Base-by-base conservation (phyloP, 2,888 invertebrate species). In the Lithosia quadra region DNA sequence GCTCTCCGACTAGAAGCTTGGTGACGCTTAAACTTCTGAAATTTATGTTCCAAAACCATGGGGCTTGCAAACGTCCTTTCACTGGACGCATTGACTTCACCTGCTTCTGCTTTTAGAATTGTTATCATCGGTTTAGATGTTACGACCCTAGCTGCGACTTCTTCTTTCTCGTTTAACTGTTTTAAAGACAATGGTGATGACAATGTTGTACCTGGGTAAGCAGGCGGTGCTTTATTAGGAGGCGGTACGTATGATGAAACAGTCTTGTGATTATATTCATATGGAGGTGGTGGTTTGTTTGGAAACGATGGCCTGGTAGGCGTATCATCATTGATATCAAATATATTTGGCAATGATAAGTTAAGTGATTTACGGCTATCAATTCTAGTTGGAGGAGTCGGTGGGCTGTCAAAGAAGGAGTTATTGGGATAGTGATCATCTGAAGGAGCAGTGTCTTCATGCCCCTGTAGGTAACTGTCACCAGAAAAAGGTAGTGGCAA, bases 121-220 rank as follows among this genome's bases (percentile, higher is more conserved):
- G 96, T 97, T 67, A 97, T 97, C 89, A 97, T 97, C 0, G 97
- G 97, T 73, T 97, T 96, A 0, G 97, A 97, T 36, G 97, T 97
- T 49, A 98, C 97, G 76, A 97, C 97, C 74, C 97, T 95, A 0
- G 97, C 97, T 63, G 97, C 95, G 0, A 97, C 96, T 92, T 97
- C 97, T 89, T 97, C 97, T 74, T 93, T 93, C 34, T 93, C 92
- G 56, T 72, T 83, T 15, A 78, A 71, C 73, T 86, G 86, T 81
- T 89, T 90, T 34, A 86, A 77, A 65, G 86, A 76, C 59, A 76
- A 73, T 22, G 77, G 81, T 22, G 88, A 78, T 58, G 81, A 73
- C 22, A 57, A 56, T 56, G 86, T 72, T 53, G 84, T 81, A 10
- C 95, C 96, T 0, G 96, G 96, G 89, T 97, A 97, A 0, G 97